phyloP scores from a whole-genome alignment of 2,888 invertebrate species.

The Conomelus anceps region DNA sequence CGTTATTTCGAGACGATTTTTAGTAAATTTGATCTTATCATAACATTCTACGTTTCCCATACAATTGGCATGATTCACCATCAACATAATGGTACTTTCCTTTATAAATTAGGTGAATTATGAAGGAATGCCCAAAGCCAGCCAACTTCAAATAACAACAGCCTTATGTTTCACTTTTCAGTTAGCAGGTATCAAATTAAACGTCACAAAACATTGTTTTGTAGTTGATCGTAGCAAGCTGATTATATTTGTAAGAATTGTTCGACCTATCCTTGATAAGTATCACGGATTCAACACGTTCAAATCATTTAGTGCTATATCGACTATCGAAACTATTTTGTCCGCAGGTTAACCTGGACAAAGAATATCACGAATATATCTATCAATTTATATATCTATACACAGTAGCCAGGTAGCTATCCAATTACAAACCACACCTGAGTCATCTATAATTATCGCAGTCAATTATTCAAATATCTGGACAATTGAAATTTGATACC shows the following conservation, averaged over 20 bases:
- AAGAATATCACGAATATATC: neutral
- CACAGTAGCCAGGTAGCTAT: neutral
- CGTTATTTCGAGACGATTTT: neutral
- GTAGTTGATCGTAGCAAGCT: neutral
- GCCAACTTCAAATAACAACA: neutral
- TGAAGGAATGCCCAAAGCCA: neutral
- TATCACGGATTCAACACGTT: neutral
- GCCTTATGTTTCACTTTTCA: neutral
- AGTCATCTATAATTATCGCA: neutral
- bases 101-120: neutral
- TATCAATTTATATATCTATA: neutral
- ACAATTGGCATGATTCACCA: neutral
- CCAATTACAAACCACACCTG: neutral
- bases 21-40: neutral
- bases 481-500: neutral
- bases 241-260: neutral
- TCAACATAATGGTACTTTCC: too few relatives aligned
- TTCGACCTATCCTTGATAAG: neutral
- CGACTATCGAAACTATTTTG: neutral
- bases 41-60: neutral
- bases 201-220: neutral
- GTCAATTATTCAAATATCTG: neutral
- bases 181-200: neutral
- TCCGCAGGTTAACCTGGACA: neutral
- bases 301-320: neutral